Percentiles rank a stretch among this genome's conserved stretches.
These are phyloP conservation scores for Characodon lateralis DNA, from an alignment of 2,797 vertebrate species.

Conservation along the genomic window DNA sequence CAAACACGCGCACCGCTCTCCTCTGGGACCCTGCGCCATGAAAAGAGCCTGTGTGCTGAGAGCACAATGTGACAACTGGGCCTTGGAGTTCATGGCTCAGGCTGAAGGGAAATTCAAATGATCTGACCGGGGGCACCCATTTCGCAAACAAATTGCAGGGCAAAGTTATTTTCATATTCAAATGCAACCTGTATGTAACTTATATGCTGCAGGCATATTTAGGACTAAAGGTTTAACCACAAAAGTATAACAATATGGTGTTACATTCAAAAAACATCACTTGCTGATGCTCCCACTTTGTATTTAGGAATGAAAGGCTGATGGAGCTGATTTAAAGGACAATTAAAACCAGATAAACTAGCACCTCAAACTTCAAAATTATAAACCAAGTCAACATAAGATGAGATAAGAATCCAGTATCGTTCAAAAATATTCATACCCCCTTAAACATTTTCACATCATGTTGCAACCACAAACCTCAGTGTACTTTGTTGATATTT, in stretches of 20 bases:
- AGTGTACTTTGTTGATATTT: neutral
- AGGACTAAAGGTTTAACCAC: neutral
- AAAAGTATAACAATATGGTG: neutral
- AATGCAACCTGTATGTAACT: conserved; percentile 26
- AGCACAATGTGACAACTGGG: conserved; percentile 52
- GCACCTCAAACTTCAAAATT: neutral
- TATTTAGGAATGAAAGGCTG: neutral
- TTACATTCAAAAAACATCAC: neutral
- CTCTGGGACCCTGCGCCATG: conserved; percentile 35
- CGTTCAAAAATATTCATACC: neutral
- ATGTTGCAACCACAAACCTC: neutral
- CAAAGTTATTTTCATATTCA: conserved; percentile 56
- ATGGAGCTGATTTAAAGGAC: neutral
- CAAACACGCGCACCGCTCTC: conserved; percentile 53
- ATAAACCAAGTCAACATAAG: neutral
- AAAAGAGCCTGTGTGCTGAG: conserved; percentile 34
- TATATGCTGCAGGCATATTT: conserved; percentile 5
- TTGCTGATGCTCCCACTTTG: no score
- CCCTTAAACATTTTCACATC: no score
- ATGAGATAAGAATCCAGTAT: neutral
- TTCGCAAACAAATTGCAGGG: conserved; percentile 46
- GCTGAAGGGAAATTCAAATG: conserved; percentile 61
- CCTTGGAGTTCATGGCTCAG: conserved; percentile 55
- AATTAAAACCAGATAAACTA: neutral
- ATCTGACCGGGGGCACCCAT: conserved; percentile 15